Percentiles rank a stretch among this genome's conserved stretches.
phyloP scores from a whole-genome alignment of 2,888 invertebrate species.

The Lamellibrachia satsuma region DNA sequence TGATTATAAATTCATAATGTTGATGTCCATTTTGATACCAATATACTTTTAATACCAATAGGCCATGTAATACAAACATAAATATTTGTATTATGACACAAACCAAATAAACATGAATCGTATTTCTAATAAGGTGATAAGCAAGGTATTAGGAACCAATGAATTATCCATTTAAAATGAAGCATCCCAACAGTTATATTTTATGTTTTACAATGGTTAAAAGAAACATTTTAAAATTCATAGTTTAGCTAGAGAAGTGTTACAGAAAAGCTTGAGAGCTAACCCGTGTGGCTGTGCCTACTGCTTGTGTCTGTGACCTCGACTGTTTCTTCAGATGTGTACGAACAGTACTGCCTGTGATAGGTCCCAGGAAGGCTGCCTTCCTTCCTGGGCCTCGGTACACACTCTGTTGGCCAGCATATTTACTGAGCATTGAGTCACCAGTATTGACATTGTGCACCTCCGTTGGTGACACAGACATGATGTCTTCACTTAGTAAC shows the following conservation, averaged over 20 bases:
- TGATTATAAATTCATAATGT: not conserved
- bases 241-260: not conserved
- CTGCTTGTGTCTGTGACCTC: not conserved
- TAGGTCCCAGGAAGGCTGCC: not conserved
- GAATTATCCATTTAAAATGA: not conserved
- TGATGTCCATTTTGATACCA: not conserved
- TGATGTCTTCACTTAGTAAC: not conserved
- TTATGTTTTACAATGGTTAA: not conserved
- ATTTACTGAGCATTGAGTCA: not conserved
- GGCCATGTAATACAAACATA: not conserved
- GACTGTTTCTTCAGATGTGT: not conserved
- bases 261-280: not conserved
- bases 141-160: not conserved
- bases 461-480: not conserved
- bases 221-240: not conserved
- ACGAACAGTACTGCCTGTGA: not conserved
- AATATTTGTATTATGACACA: not conserved
- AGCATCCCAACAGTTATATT: not conserved
- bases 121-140: not conserved
- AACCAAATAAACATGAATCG: not conserved
- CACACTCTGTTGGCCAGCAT: not conserved
- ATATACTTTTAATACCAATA: not conserved
- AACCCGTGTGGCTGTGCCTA: not conserved
- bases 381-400: not conserved
- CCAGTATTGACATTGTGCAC: not conserved